Evolutionary conservation across 1,140 invertebrate species (phyloP).

Genomic region (Drosophila arawakana): DNA sequence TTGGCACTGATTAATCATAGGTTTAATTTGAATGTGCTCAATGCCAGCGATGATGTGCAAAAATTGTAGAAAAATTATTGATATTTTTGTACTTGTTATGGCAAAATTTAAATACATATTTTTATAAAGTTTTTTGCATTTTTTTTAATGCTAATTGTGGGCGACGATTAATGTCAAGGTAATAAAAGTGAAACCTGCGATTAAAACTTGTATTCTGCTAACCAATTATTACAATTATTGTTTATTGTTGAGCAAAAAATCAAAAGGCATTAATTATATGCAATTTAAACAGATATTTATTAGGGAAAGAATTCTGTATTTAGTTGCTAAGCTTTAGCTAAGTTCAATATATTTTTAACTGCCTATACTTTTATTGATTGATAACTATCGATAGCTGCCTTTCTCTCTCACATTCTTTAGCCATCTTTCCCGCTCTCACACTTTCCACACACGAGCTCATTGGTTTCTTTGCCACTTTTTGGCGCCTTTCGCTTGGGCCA

Average conservation of each 20-base stretch:
- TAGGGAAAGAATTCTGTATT: too few relatives aligned
- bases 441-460: conserved; percentile 9
- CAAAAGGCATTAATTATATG: not conserved
- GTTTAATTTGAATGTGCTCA: conserved; percentile 19
- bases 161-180: conserved; percentile 44
- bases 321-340: too few relatives aligned
- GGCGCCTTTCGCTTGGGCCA: conserved; percentile 50
- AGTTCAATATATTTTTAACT: too few relatives aligned
- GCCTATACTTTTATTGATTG: conserved; percentile 30
- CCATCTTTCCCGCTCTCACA: conserved; percentile 4
- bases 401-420: conserved; percentile 3
- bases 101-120: conserved; percentile 34
- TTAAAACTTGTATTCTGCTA: conserved; percentile 3
- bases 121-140: not conserved
- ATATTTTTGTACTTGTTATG: conserved; percentile 36
- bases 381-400: conserved; percentile 35
- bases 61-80: conserved; percentile 40
- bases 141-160: conserved; percentile 30
- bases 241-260: not conserved
- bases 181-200: conserved; percentile 39
- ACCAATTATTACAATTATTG: conserved; percentile 3
- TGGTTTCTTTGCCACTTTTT: not conserved
- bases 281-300: not conserved
- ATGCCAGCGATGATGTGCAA: conserved; percentile 48
- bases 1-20: conserved; percentile 41